These are phyloP conservation scores for Epiblema foenella DNA, from an alignment of 2,888 invertebrate species.

Conservation along the genomic window DNA sequence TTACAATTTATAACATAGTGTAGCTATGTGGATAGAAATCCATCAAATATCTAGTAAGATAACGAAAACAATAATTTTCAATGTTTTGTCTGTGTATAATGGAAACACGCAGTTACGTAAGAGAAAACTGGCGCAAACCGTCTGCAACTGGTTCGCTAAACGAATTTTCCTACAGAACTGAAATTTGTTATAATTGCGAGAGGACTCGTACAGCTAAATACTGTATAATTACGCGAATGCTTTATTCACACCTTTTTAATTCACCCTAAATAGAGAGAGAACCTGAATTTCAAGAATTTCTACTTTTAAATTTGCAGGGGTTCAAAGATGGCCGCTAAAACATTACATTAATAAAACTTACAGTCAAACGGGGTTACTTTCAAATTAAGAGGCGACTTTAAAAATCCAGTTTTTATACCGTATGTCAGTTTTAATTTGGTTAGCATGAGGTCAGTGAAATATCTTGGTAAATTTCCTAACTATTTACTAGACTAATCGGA, in stretches of 20 bases:
- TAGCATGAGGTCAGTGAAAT: no score
- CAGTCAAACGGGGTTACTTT: no score
- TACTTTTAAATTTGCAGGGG: not conserved
- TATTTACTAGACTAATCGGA: no score
- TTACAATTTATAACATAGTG: no score
- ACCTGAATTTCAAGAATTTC: constrained; percentile 4
- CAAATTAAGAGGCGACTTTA: no score
- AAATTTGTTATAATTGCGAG: constrained; percentile 44
- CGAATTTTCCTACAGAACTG: constrained; percentile 43
- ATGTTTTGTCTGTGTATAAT: not conserved
- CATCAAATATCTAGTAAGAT: no score
- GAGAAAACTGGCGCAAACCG: constrained; percentile 40
- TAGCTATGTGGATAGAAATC: no score
- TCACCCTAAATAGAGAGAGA: not conserved
- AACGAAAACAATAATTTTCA: not conserved
- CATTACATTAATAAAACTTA: no score
- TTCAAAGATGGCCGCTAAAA: not conserved
- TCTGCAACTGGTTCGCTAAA: constrained; percentile 41
- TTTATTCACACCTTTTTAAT: constrained; percentile 24
- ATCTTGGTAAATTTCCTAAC: no score
- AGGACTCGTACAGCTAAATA: constrained; percentile 32
- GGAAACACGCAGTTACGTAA: constrained; percentile 37
- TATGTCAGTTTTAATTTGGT: no score
- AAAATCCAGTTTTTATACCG: no score
- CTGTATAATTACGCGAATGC: constrained; percentile 30